Conservation (phyloP, 2,888 invertebrate genomes). For the Melieria crassipennis region DNA sequence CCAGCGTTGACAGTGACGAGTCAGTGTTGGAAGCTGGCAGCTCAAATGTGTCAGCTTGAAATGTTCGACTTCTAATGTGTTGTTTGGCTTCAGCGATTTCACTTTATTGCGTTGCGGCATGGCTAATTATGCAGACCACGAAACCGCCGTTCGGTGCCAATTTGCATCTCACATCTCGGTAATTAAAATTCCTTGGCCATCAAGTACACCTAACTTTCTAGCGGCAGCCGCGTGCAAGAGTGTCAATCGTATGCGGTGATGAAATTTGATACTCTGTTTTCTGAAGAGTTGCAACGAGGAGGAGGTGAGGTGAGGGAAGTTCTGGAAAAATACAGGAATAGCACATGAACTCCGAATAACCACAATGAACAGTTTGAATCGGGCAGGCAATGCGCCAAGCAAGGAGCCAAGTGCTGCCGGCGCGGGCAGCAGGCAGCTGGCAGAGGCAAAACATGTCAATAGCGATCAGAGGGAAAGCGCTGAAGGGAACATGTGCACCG, state of each 20-base stretch:
- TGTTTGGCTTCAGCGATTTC: too few relatives aligned
- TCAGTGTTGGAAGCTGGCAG: too few relatives aligned
- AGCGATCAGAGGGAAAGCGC: constrained; percentile 32
- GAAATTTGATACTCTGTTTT: constrained; percentile 30
- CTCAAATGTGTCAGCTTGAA: too few relatives aligned
- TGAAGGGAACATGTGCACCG: constrained; percentile 17
- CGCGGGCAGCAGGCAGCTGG: neutral
- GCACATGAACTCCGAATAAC: constrained; percentile 20
- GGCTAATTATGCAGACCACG: too few relatives aligned
- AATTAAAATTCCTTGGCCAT: constrained; percentile 22
- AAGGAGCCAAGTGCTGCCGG: neutral
- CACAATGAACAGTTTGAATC: too few relatives aligned
- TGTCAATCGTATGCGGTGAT: constrained; percentile 7
- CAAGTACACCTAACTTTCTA: too few relatives aligned
- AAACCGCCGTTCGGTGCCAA: constrained; percentile 5
- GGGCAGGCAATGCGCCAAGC: too few relatives aligned
- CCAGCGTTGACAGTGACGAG: too few relatives aligned
- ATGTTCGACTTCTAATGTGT: too few relatives aligned
- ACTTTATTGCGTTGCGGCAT: too few relatives aligned
- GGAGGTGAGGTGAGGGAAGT: too few relatives aligned
- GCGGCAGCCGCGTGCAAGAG: too few relatives aligned
- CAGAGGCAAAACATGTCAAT: constrained; percentile 33
- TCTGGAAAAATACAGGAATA: constrained; percentile 27
- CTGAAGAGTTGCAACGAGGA: neutral
- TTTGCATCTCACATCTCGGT: constrained; percentile 27